Percentiles rank a stretch among this genome's conserved stretches.
These are phyloP conservation scores for Ceratina japonica DNA, from an alignment of 1,140 invertebrate genomes.

Conservation along the genomic window DNA sequence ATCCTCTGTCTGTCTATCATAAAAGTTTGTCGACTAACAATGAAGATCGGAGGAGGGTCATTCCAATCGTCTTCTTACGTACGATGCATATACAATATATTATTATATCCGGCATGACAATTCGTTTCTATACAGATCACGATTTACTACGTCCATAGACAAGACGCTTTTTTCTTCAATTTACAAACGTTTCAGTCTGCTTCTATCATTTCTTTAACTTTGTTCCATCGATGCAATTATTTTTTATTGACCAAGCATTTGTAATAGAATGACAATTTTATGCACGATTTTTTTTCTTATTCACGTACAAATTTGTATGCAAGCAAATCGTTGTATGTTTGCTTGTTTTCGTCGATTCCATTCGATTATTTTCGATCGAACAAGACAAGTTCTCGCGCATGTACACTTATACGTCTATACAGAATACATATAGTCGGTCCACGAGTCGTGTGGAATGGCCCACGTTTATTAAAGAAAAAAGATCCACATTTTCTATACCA, in stretches of 20 bases:
- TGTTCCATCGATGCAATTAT: slow-evolving; percentile 29
- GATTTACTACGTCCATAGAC: slow-evolving; percentile 27
- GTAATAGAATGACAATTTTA: slow-evolving; percentile 36
- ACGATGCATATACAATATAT: background rate
- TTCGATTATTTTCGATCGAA: slow-evolving; percentile 32
- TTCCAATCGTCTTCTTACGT: slow-evolving; percentile 59
- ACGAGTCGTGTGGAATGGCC: slow-evolving; percentile 64
- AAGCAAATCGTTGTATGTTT: slow-evolving; percentile 47
- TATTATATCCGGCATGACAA: slow-evolving; percentile 36
- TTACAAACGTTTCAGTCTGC: slow-evolving; percentile 39
- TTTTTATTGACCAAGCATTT: slow-evolving; percentile 27
- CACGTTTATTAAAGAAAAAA: slow-evolving; percentile 56
- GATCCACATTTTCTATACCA: slow-evolving; percentile 55
- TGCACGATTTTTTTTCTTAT: slow-evolving; percentile 38
- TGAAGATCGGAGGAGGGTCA: slow-evolving; percentile 60
- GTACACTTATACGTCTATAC: slow-evolving; percentile 11
- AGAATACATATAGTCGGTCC: slow-evolving; percentile 31
- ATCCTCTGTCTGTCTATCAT: slow-evolving; percentile 52
- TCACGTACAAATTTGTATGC: slow-evolving; percentile 37
- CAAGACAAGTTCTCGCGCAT: slow-evolving; percentile 30
- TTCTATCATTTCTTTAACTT: slow-evolving; percentile 44
- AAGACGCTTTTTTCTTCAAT: slow-evolving; percentile 33
- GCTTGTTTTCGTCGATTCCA: slow-evolving; percentile 24
- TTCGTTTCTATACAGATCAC: slow-evolving; percentile 41
- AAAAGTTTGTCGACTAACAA: slow-evolving; percentile 56